Conservation (phyloP, 1,140 invertebrate species). For the Neodiprion virginianus region DNA sequence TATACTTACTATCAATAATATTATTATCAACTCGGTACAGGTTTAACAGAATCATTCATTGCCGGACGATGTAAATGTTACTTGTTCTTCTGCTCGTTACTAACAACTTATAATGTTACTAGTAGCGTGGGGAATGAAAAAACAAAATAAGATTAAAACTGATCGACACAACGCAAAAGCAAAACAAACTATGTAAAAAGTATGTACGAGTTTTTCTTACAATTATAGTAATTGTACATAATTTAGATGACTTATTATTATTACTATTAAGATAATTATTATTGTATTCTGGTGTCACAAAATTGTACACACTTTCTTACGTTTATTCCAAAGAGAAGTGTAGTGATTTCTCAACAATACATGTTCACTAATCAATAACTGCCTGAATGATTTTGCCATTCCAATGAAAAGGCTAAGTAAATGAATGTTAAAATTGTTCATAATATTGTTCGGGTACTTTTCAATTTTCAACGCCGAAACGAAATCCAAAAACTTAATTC, state of each 20-base stretch:
- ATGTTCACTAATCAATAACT: conserved; percentile 33
- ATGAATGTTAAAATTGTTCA: too few relatives aligned
- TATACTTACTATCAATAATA: not conserved
- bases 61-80: too few relatives aligned
- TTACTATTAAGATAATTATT: conserved; percentile 43
- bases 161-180: conserved; percentile 14
- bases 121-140: too few relatives aligned
- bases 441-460: too few relatives aligned
- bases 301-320: conserved; percentile 45
- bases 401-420: too few relatives aligned
- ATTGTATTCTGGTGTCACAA: conserved; percentile 38
- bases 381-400: too few relatives aligned
- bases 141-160: conserved; percentile 29
- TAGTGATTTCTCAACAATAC: conserved; percentile 49
- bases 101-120: too few relatives aligned
- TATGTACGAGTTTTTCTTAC: conserved; percentile 50
- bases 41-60: not conserved
- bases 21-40: not conserved
- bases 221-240: conserved; percentile 44
- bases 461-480: too few relatives aligned
- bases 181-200: conserved; percentile 11
- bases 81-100: too few relatives aligned
- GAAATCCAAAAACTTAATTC: too few relatives aligned
- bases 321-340: conserved; percentile 50
- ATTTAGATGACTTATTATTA: conserved; percentile 42